Conservation (phyloP, 1,140 invertebrate species). For the Acyrthosiphon pisum region DNA sequence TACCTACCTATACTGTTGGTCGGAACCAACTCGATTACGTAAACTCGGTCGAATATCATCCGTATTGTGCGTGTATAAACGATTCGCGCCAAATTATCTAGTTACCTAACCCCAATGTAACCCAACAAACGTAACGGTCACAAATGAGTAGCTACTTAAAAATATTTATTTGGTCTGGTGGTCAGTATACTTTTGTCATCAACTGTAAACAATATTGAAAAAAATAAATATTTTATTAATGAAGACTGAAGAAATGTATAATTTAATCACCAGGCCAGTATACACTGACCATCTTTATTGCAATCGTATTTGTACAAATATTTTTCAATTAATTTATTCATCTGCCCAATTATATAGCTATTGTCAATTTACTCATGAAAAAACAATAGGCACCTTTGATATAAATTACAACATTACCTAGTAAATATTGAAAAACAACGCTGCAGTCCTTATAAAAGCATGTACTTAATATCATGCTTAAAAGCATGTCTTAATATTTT, state of each 20-base stretch:
- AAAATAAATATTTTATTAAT: neutral
- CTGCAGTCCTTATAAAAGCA: neutral
- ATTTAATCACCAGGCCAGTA: neutral
- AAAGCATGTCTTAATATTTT: neutral
- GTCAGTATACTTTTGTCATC: constrained; percentile 3
- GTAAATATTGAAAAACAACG: neutral
- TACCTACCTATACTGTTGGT: neutral
- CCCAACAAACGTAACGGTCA: constrained; percentile 46
- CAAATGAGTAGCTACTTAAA: neutral
- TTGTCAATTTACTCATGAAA: neutral
- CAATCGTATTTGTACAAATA: neutral
- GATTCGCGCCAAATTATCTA: constrained; percentile 54
- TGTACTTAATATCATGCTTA: too few relatives aligned
- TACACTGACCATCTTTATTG: neutral
- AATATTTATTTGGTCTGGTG: constrained; percentile 41
- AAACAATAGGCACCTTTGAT: neutral
- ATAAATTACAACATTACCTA: neutral
- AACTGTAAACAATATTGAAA: constrained; percentile 5
- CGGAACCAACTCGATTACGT: constrained; percentile 49
- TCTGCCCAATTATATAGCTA: neutral
- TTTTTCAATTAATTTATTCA: neutral
- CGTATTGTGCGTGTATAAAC: constrained; percentile 37
- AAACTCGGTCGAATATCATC: constrained; percentile 40
- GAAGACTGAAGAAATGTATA: neutral
- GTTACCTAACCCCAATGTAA: constrained; percentile 46